These are phyloP conservation scores for Gymnopithys bicolor DNA, from an alignment of 2,797 vertebrate species.

Conservation along the genomic window DNA sequence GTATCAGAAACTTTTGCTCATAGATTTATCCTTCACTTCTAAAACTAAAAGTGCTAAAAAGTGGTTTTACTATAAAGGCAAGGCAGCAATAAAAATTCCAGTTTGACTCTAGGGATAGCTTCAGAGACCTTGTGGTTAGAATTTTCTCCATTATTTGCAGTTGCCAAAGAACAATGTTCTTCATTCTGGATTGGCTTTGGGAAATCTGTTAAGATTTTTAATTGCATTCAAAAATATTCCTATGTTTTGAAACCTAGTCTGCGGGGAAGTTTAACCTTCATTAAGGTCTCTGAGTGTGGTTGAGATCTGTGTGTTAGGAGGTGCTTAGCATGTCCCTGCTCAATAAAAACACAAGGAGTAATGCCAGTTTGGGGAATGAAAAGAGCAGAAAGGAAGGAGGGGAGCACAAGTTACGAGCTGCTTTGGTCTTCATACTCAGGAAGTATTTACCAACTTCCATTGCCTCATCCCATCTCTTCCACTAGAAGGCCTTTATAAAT, in stretches of 20 bases:
- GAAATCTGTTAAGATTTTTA: slow-evolving; percentile 47
- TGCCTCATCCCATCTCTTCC: slow-evolving; percentile 48
- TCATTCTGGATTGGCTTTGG: slow-evolving; percentile 45
- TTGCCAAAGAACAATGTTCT: slow-evolving; percentile 44
- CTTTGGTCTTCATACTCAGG: slow-evolving; percentile 34
- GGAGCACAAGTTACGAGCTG: slow-evolving; percentile 6
- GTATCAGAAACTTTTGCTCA: slow-evolving; percentile 64
- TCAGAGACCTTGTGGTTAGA: slow-evolving; percentile 64
- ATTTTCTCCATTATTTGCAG: slow-evolving; percentile 60
- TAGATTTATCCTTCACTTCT: slow-evolving; percentile 40
- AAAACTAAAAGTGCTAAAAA: slow-evolving; percentile 61
- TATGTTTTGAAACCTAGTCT: slow-evolving; percentile 43
- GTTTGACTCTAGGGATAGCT: slow-evolving; percentile 65
- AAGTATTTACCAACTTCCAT: slow-evolving; percentile 50
- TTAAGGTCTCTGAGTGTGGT: not conserved
- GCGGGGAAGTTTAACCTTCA: slow-evolving; percentile 19
- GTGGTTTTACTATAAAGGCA: slow-evolving; percentile 60
- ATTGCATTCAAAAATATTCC: slow-evolving; percentile 43
- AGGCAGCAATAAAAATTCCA: slow-evolving; percentile 64
- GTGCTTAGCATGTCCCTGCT: not conserved
- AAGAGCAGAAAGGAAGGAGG: not conserved
- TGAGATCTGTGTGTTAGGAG: not conserved
- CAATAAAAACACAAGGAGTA: not conserved
- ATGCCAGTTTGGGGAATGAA: slow-evolving; percentile 6
- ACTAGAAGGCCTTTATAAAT: slow-evolving; percentile 33